Base-by-base conservation (phyloP, 2,888 invertebrate genomes). In the Pyrocoelia pectoralis region DNA sequence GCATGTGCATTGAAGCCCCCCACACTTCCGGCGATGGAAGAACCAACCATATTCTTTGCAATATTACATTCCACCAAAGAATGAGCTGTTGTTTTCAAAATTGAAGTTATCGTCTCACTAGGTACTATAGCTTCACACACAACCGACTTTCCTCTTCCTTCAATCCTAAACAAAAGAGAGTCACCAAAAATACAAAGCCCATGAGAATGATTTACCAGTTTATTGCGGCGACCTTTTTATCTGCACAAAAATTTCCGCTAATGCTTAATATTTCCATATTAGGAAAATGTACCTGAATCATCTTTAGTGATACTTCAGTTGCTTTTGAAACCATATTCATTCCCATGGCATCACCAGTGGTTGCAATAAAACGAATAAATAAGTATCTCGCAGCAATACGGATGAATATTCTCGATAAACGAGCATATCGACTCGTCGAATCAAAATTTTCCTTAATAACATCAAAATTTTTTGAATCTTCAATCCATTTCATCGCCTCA, bases 291-390 rank as follows among this genome's bases (percentile, higher is more conserved):
- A 84, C 83, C 75, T 91, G 89, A 1, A 98, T 86, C 50, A 87
- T 83, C 70, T 89, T 89, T 17, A 99, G 80, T 0, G 96, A 92
- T 74, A 89, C 89, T 83, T 98, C 98, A 0, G 96, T 93, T 0
- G 97, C 98, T 85, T 98, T 98, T 0, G 97, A 97, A 0, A 98
- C 86, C 98, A 98, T 99, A 78, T 98, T 99, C 99, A 99, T 99
- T 41, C 99, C 99, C 99, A 99, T 99, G 1, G 99, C 99, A 79
- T 99, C 99, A 0, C 99, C 99, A 0, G 98, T 98, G 1, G 88
- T 89, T 0, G 98, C 97, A 57, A 93, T 89, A 81, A 99, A 99
- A 69, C 98, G 86, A 50, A 98, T 86, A 79, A 94, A 98, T n/a
- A 98, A 81, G 56, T 90, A 88, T n/a, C 95, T 88, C 0, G 97